phyloP scores from a whole-genome alignment of 2,888 invertebrate species.

The Lepidocyrtoides sp. region DNA sequence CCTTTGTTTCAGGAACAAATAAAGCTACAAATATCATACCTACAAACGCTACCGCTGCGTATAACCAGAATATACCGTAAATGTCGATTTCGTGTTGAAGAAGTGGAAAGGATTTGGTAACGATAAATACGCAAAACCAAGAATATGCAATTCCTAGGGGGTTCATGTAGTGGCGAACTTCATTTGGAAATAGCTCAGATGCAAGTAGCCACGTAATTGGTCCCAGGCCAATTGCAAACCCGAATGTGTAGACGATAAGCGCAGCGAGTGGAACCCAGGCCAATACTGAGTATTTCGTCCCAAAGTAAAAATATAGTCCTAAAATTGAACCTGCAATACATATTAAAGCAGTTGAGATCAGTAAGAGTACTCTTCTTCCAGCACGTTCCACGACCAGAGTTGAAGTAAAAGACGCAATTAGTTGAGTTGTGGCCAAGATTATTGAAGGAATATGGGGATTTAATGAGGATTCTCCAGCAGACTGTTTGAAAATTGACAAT shows the following conservation, averaged over 20 bases:
- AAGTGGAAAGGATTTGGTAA: slow-evolving; percentile 82
- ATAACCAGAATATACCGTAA: slow-evolving; percentile 82
- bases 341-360: slow-evolving; percentile 73
- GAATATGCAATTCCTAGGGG: slow-evolving; percentile 82
- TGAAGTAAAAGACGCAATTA: slow-evolving; percentile 81
- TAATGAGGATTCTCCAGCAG: slow-evolving; percentile 60
- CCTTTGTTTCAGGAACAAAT: slow-evolving; percentile 84
- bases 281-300: slow-evolving; percentile 56
- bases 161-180: slow-evolving; percentile 80
- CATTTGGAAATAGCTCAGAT: slow-evolving; percentile 78
- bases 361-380: slow-evolving; percentile 79
- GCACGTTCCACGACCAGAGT: slow-evolving; percentile 81
- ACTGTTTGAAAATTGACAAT: slow-evolving; percentile 80
- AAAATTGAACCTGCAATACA: slow-evolving; percentile 67
- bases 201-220: slow-evolving; percentile 82
- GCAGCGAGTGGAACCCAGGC: slow-evolving; percentile 80
- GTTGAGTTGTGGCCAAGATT: slow-evolving; percentile 80
- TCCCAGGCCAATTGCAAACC: slow-evolving; percentile 82
- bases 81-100: slow-evolving; percentile 78
- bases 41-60: slow-evolving; percentile 70
- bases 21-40: slow-evolving; percentile 80
- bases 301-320: slow-evolving; percentile 80
- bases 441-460: slow-evolving; percentile 79
- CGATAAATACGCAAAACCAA: slow-evolving; percentile 84
- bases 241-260: slow-evolving; percentile 80